Base-by-base conservation (phyloP, 35 echinoderm and acorn worm genomes). In the Heliocidaris tuberculata region DNA sequence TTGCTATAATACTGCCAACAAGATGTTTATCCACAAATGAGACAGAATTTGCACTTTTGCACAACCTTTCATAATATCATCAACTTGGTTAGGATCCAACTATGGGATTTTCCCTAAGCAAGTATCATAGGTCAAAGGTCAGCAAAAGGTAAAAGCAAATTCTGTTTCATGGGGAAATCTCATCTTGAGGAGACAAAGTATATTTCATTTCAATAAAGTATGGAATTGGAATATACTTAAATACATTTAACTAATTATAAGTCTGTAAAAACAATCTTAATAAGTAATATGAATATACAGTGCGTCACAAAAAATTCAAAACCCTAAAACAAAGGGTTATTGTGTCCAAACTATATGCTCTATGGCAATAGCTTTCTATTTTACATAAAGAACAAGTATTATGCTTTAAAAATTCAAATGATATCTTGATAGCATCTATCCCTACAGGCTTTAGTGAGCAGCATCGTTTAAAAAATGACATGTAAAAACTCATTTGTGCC, bases 61-160 rank as follows among this genome's bases (percentile, higher is more conserved):
- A 8, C 27, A 24, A 78, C 65, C 7, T n/a, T 78, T 21, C 2
- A 78, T 32, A 42, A 12, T 85, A 89, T 9, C 87, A 42, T 89
- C 87, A 89, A 89, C 87, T 47, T 48, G 19, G 11, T 47, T 16
- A 89, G 31, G 47, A 89, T 89, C 87, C 87, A 47, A 27, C 15
- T 17, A 89, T 12, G 52, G 87, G 87, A 89, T n/a, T 89, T 89
- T 89, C 31, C 47, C 31, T 89, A 48, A 47, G 0, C 87, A 89
- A 89, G 87, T 48, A 19, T 89, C 87, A 89, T 89, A 89, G 87
- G 31, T 89, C 87, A 89, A 89, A 89, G 87, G 87, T 89, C 87
- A 89, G 10, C 31, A 15, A 89, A 89, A 48, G 87, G 47, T 89
- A 19, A 47, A 15, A 2, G 87, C 87, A 89, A 89, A 48, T 47